These are phyloP conservation scores for Spisula subtruncata DNA, from an alignment of 2,888 invertebrate species.

Conservation along the genomic window DNA sequence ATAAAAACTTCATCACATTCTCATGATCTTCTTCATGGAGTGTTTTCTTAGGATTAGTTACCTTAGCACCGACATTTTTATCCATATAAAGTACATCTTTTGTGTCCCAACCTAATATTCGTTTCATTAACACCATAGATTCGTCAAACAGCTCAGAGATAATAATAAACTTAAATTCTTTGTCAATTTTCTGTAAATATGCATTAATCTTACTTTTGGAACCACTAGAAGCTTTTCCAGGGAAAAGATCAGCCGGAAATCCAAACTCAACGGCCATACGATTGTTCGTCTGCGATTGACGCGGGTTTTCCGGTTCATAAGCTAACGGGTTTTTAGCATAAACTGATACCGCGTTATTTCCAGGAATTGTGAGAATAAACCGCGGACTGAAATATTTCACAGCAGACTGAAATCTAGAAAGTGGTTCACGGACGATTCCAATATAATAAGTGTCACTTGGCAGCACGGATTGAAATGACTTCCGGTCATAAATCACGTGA, in stretches of 20 bases:
- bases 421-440: conserved; percentile 77
- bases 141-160: conserved; percentile 75
- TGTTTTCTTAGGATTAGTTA: conserved; percentile 52
- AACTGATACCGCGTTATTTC: conserved; percentile 57
- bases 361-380: conserved; percentile 63
- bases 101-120: conserved; percentile 67
- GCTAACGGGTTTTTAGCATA: conserved; percentile 70
- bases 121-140: conserved; percentile 73
- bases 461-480: conserved; percentile 63
- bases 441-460: conserved; percentile 74
- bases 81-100: conserved; percentile 71
- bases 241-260: conserved; percentile 52
- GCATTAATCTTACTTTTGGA: conserved; percentile 49
- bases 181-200: conserved; percentile 60
- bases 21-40: conserved; percentile 48
- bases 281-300: conserved; percentile 70
- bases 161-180: conserved; percentile 71
- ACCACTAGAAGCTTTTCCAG: conserved; percentile 54
- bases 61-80: conserved; percentile 47
- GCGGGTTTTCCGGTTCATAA: conserved; percentile 69
- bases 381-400: conserved; percentile 66
- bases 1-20: conserved; percentile 48
- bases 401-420: conserved; percentile 71
- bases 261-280: conserved; percentile 74
- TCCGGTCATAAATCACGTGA: conserved; percentile 75